These are phyloP conservation scores for Daphoenositta chrysoptera DNA, from an alignment of 2,113 vertebrate species.

Conservation along the genomic window DNA sequence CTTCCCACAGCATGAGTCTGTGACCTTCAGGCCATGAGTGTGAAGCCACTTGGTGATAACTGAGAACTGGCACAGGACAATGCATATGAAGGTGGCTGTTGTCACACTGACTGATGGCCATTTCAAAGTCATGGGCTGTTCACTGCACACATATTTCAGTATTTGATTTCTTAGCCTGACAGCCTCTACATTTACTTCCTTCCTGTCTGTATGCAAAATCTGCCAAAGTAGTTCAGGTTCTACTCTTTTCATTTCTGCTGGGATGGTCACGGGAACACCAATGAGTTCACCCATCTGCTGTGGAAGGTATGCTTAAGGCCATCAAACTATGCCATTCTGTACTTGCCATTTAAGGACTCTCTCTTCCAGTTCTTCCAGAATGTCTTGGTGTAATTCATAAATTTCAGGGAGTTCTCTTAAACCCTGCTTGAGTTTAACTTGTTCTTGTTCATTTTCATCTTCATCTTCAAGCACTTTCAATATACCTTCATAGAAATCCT, in stretches of 20 bases:
- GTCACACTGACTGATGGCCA: background rate
- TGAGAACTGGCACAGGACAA: background rate
- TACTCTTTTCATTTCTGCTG: background rate
- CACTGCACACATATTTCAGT: background rate
- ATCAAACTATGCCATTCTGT: background rate
- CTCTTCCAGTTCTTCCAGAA: conserved; percentile 84
- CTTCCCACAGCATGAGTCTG: background rate
- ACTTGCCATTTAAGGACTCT: conserved; percentile 87
- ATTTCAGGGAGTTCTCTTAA: conserved; percentile 85
- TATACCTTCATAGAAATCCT: conserved; percentile 86
- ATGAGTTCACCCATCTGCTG: background rate
- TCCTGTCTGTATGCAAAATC: background rate
- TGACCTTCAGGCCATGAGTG: background rate
- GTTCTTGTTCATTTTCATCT: conserved; percentile 72
- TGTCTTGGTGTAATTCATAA: conserved; percentile 81
- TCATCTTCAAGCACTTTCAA: conserved; percentile 71
- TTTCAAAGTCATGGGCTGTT: background rate
- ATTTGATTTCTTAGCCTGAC: background rate
- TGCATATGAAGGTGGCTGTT: background rate
- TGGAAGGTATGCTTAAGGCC: background rate
- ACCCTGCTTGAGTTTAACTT: conserved; percentile 80
- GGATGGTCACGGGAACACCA: background rate
- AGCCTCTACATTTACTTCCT: background rate
- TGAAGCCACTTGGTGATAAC: background rate
- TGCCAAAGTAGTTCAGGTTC: background rate